Base-by-base conservation (phyloP, 2,797 vertebrate genomes). In the Rhinoraja longicauda region DNA sequence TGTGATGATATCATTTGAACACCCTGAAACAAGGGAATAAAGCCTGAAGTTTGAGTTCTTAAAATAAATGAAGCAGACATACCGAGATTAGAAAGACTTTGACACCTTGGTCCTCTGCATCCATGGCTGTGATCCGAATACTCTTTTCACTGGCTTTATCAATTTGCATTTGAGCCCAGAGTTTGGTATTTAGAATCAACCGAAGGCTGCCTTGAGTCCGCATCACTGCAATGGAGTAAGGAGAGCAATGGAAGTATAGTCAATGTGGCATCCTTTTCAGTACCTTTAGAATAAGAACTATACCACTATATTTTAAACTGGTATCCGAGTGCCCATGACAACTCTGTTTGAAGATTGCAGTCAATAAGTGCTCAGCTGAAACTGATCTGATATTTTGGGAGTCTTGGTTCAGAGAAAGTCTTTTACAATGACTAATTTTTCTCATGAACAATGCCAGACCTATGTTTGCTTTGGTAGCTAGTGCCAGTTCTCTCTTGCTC, bases 61-160 rank as follows among this genome's bases (percentile, higher is more conserved):
- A 36, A 0, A 88, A 88, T 67, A 78, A 36, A 36, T 10, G 15
- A 36, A n/a, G n/a, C 73, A 26, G 90, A 96, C 96, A 93, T 96
- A 99, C 99, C 95, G 98, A 98, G 97, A 99, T 99, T 95, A 99
- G 97, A 95, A 99, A 99, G 94, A 99, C 99, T 96, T 99, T 99
- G 94, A 99, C 98, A 0, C 98, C 98, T 95, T 99, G 98, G 97
- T 99, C 99, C 96, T 99, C 99, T 0, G 99, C 98, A 95, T 99
- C 99, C 97, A 98, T 99, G 95, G 99, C 99, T 0, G 98, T 99
- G 96, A 99, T 98, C 70, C 99, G 97, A 94, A 99, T 97, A 81
- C 99, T 98, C 95, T 99, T 99, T 95, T 99, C 99, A 6, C 99
- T 99, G 95, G 98, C 98, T 96, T 99, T 99, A 95, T 99, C 99